phyloP scores from a whole-genome alignment of 2,113 vertebrate species.

The Lophotis ruficrista region DNA sequence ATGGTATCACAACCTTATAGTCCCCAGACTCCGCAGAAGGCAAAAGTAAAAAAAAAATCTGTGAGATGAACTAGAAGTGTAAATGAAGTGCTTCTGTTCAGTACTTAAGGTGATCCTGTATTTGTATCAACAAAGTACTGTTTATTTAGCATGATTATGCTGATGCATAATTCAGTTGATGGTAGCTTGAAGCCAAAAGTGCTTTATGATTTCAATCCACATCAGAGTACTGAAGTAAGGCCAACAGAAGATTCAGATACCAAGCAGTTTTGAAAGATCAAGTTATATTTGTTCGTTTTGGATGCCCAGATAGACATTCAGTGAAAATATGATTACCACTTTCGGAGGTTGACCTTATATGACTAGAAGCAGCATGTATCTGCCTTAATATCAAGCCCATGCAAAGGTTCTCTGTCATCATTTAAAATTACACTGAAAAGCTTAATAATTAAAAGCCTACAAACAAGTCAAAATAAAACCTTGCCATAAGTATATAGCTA shows the following conservation, averaged over 20 bases:
- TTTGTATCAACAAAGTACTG: not conserved
- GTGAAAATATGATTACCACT: not conserved
- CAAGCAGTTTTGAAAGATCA: not conserved
- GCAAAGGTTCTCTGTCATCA: fast-evolving
- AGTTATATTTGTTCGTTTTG: not conserved
- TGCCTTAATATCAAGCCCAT: not conserved
- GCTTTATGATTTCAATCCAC: not conserved
- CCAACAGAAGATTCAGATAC: not conserved
- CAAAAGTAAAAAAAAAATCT: not conserved
- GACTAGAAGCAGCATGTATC: not conserved
- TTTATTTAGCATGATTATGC: not conserved
- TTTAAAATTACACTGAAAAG: not conserved
- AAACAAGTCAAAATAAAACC: not conserved
- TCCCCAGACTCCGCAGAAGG: not conserved
- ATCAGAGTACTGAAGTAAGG: not conserved
- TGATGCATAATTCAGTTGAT: not conserved
- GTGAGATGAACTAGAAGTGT: not conserved
- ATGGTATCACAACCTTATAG: not conserved
- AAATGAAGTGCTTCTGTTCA: not conserved
- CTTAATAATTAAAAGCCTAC: not conserved
- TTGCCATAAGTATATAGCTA: not conserved
- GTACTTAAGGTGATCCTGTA: not conserved
- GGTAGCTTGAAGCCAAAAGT: not conserved
- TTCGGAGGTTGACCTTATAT: not conserved
- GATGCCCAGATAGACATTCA: not conserved